Conservation (phyloP, 2,113 vertebrate species). For the Promerops cafer region DNA sequence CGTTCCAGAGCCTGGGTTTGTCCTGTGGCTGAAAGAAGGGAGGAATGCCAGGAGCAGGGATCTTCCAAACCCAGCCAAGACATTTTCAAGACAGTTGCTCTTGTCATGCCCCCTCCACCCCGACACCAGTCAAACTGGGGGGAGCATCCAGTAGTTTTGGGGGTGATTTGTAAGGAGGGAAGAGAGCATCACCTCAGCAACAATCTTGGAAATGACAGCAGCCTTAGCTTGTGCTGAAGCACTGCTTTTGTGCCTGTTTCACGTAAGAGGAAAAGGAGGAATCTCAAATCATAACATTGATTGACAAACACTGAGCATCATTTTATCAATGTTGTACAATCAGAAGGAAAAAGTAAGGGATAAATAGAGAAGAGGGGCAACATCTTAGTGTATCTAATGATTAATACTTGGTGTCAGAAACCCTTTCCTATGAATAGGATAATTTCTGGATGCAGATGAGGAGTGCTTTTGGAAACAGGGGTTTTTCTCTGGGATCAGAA, state of each 20-base stretch:
- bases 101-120: accelerated
- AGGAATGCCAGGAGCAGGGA: background rate
- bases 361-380: background rate
- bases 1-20: background rate
- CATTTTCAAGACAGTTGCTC: background rate
- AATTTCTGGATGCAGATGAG: background rate
- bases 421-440: background rate
- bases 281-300: background rate
- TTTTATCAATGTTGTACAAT: background rate
- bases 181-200: background rate
- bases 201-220: background rate
- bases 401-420: background rate
- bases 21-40: background rate
- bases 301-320: background rate
- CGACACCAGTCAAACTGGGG: background rate
- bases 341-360: background rate
- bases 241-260: background rate
- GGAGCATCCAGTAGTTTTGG: background rate
- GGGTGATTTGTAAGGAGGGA: background rate
- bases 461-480: background rate
- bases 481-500: background rate
- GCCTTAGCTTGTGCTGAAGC: background rate
- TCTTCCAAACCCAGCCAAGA: background rate
- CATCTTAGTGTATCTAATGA: background rate
- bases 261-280: background rate